A percentile compares a stretch with the other conserved stretches of the same genome.
phyloP scores from a whole-genome alignment of 2,113 vertebrate species.

The Nibea coibor region DNA sequence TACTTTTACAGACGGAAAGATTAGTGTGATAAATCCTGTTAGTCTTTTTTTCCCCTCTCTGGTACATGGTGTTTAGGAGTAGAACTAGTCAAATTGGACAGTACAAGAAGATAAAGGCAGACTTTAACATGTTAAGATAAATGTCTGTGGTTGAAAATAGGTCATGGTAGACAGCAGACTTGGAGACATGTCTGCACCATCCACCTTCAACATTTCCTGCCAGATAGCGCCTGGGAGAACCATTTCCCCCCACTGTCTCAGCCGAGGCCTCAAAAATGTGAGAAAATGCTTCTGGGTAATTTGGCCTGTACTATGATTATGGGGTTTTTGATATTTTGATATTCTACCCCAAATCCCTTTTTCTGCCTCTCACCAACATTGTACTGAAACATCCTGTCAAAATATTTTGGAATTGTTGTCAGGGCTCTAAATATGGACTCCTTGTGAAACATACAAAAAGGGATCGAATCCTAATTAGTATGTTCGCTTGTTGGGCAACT shows the following conservation, averaged over 20 bases:
- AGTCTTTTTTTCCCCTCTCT: background rate
- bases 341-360: conserved; percentile 72
- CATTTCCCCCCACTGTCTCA: conserved; percentile 66
- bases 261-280: conserved; percentile 79
- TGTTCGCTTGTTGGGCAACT: conserved; percentile 67
- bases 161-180: conserved; percentile 49
- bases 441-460: conserved; percentile 50
- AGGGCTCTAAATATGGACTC: conserved; percentile 68
- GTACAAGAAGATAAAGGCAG: conserved; percentile 38
- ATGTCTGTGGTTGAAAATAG: conserved; percentile 58
- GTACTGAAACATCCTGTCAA: conserved; percentile 71
- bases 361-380: conserved; percentile 56
- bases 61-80: background rate
- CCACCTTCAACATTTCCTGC: conserved; percentile 72
- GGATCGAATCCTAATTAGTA: conserved; percentile 75
- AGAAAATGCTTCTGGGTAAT: conserved; percentile 79
- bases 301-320: conserved; percentile 76
- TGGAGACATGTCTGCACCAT: conserved; percentile 67
- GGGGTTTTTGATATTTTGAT: conserved; percentile 80
- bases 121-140: conserved; percentile 38
- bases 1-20: conserved; percentile 1
- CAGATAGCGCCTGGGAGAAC: conserved; percentile 72
- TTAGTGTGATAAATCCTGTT: conserved; percentile 23
- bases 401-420: conserved; percentile 78
- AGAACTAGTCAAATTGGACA: conserved; percentile 9